phyloP scores from a whole-genome alignment of 1,140 invertebrate genomes.

The Calycopis cecrops region DNA sequence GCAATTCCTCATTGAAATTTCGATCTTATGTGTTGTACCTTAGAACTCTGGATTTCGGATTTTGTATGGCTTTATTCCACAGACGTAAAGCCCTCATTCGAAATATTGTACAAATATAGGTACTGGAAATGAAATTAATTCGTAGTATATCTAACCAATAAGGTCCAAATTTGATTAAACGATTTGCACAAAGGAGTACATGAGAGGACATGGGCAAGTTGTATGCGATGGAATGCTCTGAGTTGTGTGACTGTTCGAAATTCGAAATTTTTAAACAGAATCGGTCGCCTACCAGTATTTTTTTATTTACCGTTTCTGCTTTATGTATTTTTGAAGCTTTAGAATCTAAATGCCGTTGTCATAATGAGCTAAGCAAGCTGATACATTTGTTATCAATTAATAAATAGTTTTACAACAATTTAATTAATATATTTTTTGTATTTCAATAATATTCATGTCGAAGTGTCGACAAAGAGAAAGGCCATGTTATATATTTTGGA shows the following conservation, averaged over 20 bases:
- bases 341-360: too few species aligned
- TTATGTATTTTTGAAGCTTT: too few species aligned
- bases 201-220: conserved; percentile 31
- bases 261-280: conserved; percentile 3
- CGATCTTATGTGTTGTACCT: background rate
- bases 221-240: conserved; percentile 58
- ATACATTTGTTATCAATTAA: too few species aligned
- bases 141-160: background rate
- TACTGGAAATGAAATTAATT: too few species aligned
- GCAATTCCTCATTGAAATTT: background rate
- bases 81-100: background rate
- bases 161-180: background rate
- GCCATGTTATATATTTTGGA: too few species aligned
- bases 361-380: too few species aligned
- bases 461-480: too few species aligned
- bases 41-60: background rate
- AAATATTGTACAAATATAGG: background rate
- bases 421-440: too few species aligned
- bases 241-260: conserved; percentile 16
- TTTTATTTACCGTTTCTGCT: background rate
- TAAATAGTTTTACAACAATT: too few species aligned
- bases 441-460: too few species aligned
- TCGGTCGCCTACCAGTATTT: background rate
- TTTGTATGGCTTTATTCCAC: background rate
- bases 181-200: background rate